Percentiles rank a stretch among this genome's conserved stretches.
Conservation (phyloP, 2,888 invertebrate genomes). For the Phengaris alcon region DNA sequence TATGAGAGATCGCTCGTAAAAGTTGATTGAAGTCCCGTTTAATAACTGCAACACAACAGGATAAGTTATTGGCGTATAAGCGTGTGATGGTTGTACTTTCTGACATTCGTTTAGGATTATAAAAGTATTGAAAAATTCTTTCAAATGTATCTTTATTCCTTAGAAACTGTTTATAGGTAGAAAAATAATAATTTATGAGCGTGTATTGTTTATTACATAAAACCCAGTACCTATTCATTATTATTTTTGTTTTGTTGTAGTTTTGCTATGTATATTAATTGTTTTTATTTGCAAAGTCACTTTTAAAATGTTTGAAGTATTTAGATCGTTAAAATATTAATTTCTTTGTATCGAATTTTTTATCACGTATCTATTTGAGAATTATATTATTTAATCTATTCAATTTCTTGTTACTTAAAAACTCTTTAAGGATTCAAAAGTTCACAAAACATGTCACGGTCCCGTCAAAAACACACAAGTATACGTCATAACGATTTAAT, state of each 20-base stretch:
- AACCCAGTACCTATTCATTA: background rate
- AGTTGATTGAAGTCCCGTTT: constrained; percentile 70
- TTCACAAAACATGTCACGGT: constrained; percentile 61
- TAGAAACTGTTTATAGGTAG: constrained; percentile 18
- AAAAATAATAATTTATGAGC: background rate
- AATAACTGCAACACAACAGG: constrained; percentile 54
- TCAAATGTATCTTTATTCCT: constrained; percentile 13
- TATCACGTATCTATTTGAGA: background rate
- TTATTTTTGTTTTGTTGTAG: too few relatives aligned
- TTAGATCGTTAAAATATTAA: background rate
- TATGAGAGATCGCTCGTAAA: constrained; percentile 73
- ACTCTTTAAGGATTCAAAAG: constrained; percentile 49
- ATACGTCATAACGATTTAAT: constrained; percentile 68
- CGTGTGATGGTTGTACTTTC: constrained; percentile 48
- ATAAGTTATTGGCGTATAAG: constrained; percentile 53
- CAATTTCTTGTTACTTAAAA: constrained; percentile 36
- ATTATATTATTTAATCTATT: background rate
- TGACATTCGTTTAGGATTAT: constrained; percentile 42
- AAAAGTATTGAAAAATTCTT: constrained; percentile 42
- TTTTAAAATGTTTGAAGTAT: background rate
- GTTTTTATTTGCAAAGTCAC: background rate
- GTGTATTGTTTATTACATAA: background rate
- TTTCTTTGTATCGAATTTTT: background rate
- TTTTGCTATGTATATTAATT: background rate
- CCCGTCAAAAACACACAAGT: constrained; percentile 65